These are phyloP conservation scores for Onychorhynchus coronatus DNA, from an alignment of 2,113 vertebrate genomes.

Conservation along the genomic window DNA sequence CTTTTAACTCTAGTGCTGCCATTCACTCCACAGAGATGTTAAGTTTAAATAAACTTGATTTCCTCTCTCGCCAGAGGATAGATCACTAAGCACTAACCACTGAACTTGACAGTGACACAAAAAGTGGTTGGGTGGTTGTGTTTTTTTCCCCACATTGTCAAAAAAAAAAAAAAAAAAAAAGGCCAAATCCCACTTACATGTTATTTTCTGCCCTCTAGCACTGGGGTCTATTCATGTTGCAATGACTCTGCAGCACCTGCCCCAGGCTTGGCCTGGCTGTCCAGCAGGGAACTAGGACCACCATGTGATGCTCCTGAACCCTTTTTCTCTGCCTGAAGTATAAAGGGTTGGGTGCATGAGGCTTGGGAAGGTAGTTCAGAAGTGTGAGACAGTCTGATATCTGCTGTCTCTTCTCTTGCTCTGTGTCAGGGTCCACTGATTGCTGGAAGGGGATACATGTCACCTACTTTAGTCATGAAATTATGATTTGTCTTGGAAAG, in stretches of 20 bases:
- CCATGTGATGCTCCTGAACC: accelerated
- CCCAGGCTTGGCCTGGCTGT: neutral
- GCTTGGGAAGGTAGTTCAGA: neutral
- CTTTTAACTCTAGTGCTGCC: neutral
- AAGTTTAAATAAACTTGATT: neutral
- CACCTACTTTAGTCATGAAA: neutral
- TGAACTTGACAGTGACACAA: neutral
- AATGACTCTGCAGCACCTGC: neutral
- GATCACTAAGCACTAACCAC: neutral
- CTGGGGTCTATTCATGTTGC: accelerated
- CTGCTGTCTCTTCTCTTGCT: neutral
- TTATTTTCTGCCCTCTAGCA: neutral
- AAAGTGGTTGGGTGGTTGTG: neutral
- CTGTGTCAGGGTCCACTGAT: neutral
- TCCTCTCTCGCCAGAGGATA: neutral
- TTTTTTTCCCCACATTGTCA: neutral
- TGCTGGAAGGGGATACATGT: neutral
- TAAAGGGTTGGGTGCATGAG: neutral
- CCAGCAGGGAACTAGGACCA: accelerated
- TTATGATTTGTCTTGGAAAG: neutral
- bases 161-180: neutral
- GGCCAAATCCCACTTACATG: accelerated
- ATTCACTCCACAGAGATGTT: too few species aligned
- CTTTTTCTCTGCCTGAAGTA: accelerated
- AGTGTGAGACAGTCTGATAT: neutral